A percentile compares a stretch with the other conserved stretches of the same genome.
phyloP scores from a whole-genome alignment of 2,113 vertebrate genomes.

The Nothobranchius kuhntae region DNA sequence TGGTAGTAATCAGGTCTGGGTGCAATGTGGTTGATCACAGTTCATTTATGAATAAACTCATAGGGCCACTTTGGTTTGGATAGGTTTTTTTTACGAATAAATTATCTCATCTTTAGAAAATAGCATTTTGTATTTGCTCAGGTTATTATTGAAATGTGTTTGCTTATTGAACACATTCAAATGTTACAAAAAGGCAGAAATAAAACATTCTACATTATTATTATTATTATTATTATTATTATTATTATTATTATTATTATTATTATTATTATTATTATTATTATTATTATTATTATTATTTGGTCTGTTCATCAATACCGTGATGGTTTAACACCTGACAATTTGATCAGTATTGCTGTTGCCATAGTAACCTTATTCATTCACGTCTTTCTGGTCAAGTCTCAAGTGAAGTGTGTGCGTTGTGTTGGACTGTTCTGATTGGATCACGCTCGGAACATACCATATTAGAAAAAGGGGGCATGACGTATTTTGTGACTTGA shows the following conservation, averaged over 20 bases:
- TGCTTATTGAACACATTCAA: too few relatives aligned
- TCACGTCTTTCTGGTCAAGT: conserved; percentile 44
- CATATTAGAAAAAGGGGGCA: conserved; percentile 31
- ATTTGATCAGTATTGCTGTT: conserved; percentile 32
- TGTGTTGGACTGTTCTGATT: conserved; percentile 78
- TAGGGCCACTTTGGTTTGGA: too few relatives aligned
- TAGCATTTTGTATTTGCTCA: too few relatives aligned
- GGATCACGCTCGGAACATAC: conserved; percentile 51
- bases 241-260: background rate
- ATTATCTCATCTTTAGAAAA: too few relatives aligned
- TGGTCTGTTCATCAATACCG: background rate
- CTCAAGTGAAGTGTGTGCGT: conserved; percentile 47
- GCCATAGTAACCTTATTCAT: conserved; percentile 63
- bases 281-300: too few relatives aligned
- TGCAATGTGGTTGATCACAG: too few relatives aligned
- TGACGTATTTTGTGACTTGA: background rate
- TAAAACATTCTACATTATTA: background rate
- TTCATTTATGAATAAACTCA: too few relatives aligned
- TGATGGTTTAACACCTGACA: conserved; percentile 32
- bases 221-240: background rate
- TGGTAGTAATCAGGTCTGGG: too few relatives aligned
- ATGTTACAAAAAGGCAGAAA: background rate
- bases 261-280: background rate
- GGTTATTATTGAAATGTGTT: too few relatives aligned
- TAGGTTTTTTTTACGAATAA: too few relatives aligned